Evolutionary conservation across 1,140 invertebrate species (phyloP), one percentile per base, ranked within the genome.

Genomic region (Luehdorfia chinensis): DNA sequence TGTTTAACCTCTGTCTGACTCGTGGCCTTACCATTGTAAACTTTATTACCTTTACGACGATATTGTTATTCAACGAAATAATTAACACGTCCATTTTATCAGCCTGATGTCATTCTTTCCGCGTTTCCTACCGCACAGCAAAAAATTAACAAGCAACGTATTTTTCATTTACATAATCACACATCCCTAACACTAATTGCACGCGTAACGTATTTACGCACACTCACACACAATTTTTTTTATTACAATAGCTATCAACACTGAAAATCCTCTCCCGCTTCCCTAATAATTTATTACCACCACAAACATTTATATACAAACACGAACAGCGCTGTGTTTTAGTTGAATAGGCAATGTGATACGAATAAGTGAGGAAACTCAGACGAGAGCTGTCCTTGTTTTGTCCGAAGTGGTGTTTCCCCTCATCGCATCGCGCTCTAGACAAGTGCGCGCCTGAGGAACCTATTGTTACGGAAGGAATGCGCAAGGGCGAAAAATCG

Each of bases 321-420:
- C 49, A 37, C 21, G 37, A 31, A 47, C 45, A 55, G 27, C 47
- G 44, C 34, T 31, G 32, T 32, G 25, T 1, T 23, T 34, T 33
- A 23, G 21, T 36, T 50, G 47, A 56, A 46, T 47, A 33, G 46
- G 49, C 59, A 62, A 62, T 62, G 37, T 58, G 52, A 53, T 59
- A 47, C 45, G 53, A 59, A 66, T 55, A 68, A 75, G 67, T 68
- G 62, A 68, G 68, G 62, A 71, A 72, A 66, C 62, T 65, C 65
- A 65, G 62, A 73, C 69, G 66, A 71, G 62, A 73, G 67, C 62
- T 75, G 75, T 73, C 62, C 71, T 63, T 67, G 73, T 84, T 78
- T 73, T 73, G 75, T 80, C 71, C 67, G 66, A 71, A 73, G 66
- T 67, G 59, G 55, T 68, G 64, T 70, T 66, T 74, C 76, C 76